These are phyloP conservation scores for Chrysodeixis includens DNA, from an alignment of 2,888 invertebrate genomes.

Conservation along the genomic window DNA sequence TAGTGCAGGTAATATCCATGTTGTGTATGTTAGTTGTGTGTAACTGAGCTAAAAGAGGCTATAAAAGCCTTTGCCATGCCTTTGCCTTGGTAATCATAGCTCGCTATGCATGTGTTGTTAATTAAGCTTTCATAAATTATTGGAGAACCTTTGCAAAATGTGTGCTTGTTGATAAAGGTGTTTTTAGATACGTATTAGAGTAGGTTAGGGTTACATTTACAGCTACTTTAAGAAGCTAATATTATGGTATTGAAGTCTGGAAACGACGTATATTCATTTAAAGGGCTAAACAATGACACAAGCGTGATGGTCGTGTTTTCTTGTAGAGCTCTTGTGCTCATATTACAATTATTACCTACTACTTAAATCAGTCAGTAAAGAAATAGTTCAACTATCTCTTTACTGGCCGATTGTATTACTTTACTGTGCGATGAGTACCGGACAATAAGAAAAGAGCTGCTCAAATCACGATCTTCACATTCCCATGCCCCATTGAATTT, in stretches of 20 bases:
- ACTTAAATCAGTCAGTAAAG: no score
- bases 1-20: slow-evolving; percentile 9
- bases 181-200: neutral
- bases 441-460: neutral
- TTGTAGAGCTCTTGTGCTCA: no score
- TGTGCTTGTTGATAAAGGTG: neutral
- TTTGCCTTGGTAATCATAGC: slow-evolving; percentile 14
- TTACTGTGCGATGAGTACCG: neutral
- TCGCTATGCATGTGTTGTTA: neutral
- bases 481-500: neutral
- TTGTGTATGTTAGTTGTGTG: neutral
- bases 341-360: no score
- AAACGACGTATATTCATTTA: no score
- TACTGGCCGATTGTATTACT: no score
- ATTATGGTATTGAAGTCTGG: neutral
- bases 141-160: neutral
- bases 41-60: neutral
- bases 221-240: neutral
- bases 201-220: neutral
- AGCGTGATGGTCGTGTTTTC: no score
- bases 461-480: neutral
- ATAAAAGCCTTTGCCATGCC: slow-evolving; percentile 14
- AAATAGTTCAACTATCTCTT: no score
- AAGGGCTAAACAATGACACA: no score
- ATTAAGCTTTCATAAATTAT: slow-evolving; percentile 10